These are phyloP conservation scores for Sarcophaga bullata DNA, from an alignment of 1,140 invertebrate species.

Conservation along the genomic window DNA sequence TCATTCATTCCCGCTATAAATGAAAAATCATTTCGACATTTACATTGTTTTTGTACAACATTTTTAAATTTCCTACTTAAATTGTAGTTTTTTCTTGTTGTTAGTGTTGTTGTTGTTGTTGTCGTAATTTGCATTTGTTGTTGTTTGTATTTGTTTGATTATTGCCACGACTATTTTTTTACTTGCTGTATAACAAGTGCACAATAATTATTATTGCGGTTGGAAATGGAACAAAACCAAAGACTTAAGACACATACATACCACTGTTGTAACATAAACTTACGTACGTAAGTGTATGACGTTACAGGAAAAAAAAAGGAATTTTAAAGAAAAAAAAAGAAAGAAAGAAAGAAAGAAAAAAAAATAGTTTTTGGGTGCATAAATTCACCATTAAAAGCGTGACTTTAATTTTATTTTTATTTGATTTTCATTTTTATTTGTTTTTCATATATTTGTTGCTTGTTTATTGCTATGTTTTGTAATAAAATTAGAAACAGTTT, in stretches of 20 bases:
- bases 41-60: conserved; percentile 22
- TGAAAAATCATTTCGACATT: conserved; percentile 22
- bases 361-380: background rate
- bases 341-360: background rate
- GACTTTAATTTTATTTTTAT: conserved; percentile 27
- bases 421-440: conserved; percentile 19
- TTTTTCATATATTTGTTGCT: background rate
- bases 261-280: too few relatives aligned
- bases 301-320: background rate
- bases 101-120: background rate
- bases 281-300: too few relatives aligned
- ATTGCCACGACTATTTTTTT: conserved; percentile 16
- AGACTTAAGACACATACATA: background rate
- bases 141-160: background rate
- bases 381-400: conserved; percentile 10
- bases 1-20: background rate
- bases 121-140: background rate
- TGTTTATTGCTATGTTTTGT: background rate
- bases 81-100: background rate
- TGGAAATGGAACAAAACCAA: background rate
- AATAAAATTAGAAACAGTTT: background rate
- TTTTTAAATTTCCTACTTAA: conserved; percentile 25
- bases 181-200: conserved; percentile 20
- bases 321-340: background rate
- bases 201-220: background rate